Evolutionary conservation across 92 coral and sea anemone species (phyloP).

Genomic region (Porites evermanni): DNA sequence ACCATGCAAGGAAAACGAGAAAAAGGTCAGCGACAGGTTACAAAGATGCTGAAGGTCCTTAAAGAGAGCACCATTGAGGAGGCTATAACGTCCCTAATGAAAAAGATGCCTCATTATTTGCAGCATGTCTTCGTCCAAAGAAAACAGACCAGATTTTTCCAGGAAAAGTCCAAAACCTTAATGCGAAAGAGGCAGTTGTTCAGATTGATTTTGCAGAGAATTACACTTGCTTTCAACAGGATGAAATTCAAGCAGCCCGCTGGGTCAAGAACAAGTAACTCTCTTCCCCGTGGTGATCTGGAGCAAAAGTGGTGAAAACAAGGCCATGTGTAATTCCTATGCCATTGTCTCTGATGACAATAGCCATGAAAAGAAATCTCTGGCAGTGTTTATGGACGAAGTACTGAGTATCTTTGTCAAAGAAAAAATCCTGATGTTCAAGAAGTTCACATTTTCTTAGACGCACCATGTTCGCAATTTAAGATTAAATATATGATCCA

Average conservation of each 20-base stretch:
- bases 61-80: constrained; percentile 59
- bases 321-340: constrained; percentile 48
- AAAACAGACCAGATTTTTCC: constrained; percentile 49
- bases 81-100: constrained; percentile 26
- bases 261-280: constrained; percentile 58
- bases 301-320: constrained; percentile 35
- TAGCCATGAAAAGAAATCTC: constrained; percentile 66
- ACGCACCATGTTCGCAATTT: constrained; percentile 71
- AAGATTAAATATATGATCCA: constrained; percentile 65
- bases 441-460: constrained; percentile 58
- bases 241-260: constrained; percentile 58
- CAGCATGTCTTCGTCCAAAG: constrained; percentile 58
- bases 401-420: constrained; percentile 34
- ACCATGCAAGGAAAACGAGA: constrained; percentile 30
- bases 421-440: constrained; percentile 58
- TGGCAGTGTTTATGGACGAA: constrained; percentile 65
- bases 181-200: constrained; percentile 50
- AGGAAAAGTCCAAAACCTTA: constrained; percentile 45
- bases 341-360: constrained; percentile 60
- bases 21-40: constrained; percentile 16
- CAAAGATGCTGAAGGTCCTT: constrained; percentile 45
- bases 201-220: constrained; percentile 73
- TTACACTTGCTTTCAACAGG: constrained; percentile 43
- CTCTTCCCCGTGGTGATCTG: constrained; percentile 42
- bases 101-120: constrained; percentile 51